Base-by-base conservation (phyloP, 2,888 invertebrate species). In the Azorinus chamasolen region DNA sequence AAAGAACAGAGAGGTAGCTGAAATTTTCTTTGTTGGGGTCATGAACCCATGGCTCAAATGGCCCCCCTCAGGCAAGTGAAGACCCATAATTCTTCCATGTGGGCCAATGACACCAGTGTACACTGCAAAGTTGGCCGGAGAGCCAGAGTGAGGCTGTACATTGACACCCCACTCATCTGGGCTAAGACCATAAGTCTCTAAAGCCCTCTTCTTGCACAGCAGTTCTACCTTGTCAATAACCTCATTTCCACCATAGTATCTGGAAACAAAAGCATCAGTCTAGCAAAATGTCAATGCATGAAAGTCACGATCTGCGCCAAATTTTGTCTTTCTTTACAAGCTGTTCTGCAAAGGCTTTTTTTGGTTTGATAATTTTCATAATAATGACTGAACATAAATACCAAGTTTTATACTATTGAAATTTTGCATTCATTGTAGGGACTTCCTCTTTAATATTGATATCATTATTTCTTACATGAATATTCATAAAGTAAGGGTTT, bases 191-290 rank as follows among this genome's bases (percentile, higher is more conserved):
- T 96, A 99, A 0, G 97, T 96, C 91, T 96, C 95, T 57, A 99
- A 94, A 0, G 97, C 96, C 75, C 99, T 95, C 88, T 96, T 95
- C 93, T 98, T 98, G 64, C 97, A 97, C 64, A 99, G 93, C 39
- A 95, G 89, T 94, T 99, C 99, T 83, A 99, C 95, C 94, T 98
- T 95, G 94, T 99, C 99, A 84, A 99, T 98, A 90, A 95, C 96
- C 93, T 99, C 97, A 94, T 98, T 99, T 50, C 99, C 99, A 81
- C 99, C 99, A 93, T 99, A 99, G 93, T 99, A 99, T 90, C 98
- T 98, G 86, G 14, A 81, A 79, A 18, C 39, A 39, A 72, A 41
- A 64, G 63, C n/a, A n/a, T n/a, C n/a, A n/a, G n/a, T n/a, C n/a
- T n/a, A 41, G 16, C 16, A 16, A 16, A 41, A n/a, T 16, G 16